A percentile compares a stretch with the other conserved stretches of the same genome.
Conservation (phyloP, 2,113 vertebrate species). For the Myotis brandtii region DNA sequence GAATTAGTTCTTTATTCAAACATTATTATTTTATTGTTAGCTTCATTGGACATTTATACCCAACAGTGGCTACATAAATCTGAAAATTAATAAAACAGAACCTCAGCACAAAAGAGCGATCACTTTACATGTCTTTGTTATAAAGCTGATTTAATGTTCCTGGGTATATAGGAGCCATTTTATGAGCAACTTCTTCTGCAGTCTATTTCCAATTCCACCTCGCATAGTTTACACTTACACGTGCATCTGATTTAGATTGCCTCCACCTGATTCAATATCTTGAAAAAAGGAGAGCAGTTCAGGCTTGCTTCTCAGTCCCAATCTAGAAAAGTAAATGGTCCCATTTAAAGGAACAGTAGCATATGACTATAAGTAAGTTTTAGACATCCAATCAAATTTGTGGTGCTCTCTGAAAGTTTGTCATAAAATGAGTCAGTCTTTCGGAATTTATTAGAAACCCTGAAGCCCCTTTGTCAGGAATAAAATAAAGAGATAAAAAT, state of each 20-base stretch:
- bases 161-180: conserved; percentile 3
- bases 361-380: not conserved
- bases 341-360: not conserved
- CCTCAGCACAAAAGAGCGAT: conserved; percentile 55
- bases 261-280: not conserved
- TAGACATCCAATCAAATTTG: conserved; percentile 22
- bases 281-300: not conserved
- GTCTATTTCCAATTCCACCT: conserved; percentile 1
- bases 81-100: conserved; percentile 71
- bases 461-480: not conserved
- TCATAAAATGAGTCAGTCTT: not conserved
- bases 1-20: conserved; percentile 71
- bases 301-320: not conserved
- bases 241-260: not conserved
- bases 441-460: conserved; percentile 18
- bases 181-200: conserved; percentile 1
- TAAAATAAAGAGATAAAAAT: conserved; percentile 34
- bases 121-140: conserved; percentile 53
- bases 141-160: conserved; percentile 63
- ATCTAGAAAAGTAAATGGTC: conserved; percentile 11
- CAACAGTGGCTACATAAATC: conserved; percentile 67
- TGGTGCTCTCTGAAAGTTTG: not conserved
- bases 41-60: conserved; percentile 66
- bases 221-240: not conserved
- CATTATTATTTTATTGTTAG: conserved; percentile 67